Base-by-base conservation (phyloP, 2,797 vertebrate genomes). In the Sebastes baramenuke region DNA sequence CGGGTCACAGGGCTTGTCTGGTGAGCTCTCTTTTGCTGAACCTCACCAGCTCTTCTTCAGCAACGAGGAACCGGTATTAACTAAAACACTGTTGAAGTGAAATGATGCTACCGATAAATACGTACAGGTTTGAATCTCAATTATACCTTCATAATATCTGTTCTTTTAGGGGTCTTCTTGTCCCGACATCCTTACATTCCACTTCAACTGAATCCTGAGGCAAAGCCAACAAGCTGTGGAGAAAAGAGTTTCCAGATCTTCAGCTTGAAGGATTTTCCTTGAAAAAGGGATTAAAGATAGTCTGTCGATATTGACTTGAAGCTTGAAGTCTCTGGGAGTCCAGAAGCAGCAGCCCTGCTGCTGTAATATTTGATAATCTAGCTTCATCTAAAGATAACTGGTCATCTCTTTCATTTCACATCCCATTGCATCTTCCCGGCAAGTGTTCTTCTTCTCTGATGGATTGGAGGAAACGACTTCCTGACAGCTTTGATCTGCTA, bases 401-500 rank as follows among this genome's bases (percentile, higher is more conserved):
- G 20, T 76, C 78, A 70, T 80, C 58, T 84, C 84, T 87, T 89
- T 87, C 72, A 82, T 92, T 92, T 87, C 80, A 82, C 83, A 82
- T 92, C 82, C 92, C 82, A 75, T 77, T 75, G 75, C 52, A 7
- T 79, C 75, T 84, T 90, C 78, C 71, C 64, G 54, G 46, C 80
- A 84, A 82, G 72, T 71, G 75, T 65, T 66, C 69, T 77, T 80
- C 70, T 68, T 71, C 85, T 81, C 61, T 92, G 91, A 93, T 93
- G 72, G 91, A 94, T 92, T 77, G 78, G 73, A 75, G 79, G 87
- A 90, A 89, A 73, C 65, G 9, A 72, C 68, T 90, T 81, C 68
- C 86, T 87, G 93, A 90, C 91, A 92, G 87, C 90, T 94, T 94
- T 94, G 93, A 95, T 95, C 93, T 93, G 87, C 68, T 94, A 95